Evolutionary conservation across 2,797 vertebrate species (phyloP).

Genomic region (Spheniscus humboldti): DNA sequence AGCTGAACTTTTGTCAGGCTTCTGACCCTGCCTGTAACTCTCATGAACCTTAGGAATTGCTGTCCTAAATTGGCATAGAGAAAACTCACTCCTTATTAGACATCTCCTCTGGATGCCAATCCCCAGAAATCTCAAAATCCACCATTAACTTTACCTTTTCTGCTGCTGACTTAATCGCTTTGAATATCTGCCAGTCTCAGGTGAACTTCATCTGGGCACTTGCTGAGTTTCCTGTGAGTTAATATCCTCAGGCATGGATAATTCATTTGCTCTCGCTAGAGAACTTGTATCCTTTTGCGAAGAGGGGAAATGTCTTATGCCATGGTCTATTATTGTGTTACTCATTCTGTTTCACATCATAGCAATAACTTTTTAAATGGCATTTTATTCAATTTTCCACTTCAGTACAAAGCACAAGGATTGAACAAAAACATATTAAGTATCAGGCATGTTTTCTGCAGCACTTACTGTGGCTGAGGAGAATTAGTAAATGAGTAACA

Average conservation of each 20-base stretch:
- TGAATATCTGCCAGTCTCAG: background rate
- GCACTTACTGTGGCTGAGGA: background rate
- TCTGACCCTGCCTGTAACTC: background rate
- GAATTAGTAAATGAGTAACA: background rate
- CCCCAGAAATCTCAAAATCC: background rate
- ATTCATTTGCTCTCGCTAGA: background rate
- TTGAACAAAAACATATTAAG: background rate
- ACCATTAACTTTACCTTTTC: background rate
- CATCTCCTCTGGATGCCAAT: background rate
- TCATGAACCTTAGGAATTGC: background rate
- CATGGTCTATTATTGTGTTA: background rate
- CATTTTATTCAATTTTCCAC: conserved; percentile 11
- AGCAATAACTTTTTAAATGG: background rate
- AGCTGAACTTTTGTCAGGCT: background rate
- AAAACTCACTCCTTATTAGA: background rate
- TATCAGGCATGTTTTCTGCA: background rate
- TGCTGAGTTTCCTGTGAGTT: background rate
- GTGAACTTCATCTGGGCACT: background rate
- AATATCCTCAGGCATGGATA: background rate
- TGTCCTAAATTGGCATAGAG: background rate
- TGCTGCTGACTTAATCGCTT: background rate
- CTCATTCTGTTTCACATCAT: background rate
- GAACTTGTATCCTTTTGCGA: background rate
- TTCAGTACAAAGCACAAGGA: background rate
- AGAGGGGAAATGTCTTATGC: background rate